Conservation (phyloP, 2,888 invertebrate genomes). For the Apamea sordens region DNA sequence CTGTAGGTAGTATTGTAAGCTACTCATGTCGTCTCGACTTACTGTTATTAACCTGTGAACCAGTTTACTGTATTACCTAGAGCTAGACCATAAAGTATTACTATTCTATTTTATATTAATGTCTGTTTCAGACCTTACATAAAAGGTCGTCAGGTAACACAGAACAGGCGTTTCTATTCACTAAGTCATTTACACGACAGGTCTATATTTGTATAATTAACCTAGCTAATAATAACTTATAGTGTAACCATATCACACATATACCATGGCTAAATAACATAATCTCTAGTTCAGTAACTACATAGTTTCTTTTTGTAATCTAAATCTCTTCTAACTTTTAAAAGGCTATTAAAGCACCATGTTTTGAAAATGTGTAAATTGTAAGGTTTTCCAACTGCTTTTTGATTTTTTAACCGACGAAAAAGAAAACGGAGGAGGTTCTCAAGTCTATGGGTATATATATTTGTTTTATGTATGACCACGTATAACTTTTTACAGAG, state of each 20-base stretch:
- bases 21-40: neutral
- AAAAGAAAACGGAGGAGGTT: too few species aligned
- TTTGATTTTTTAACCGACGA: too few species aligned
- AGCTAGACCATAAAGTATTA: neutral
- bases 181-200: neutral
- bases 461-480: too few species aligned
- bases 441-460: too few species aligned
- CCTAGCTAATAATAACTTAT: neutral
- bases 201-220: neutral
- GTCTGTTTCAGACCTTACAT: neutral
- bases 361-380: neutral
- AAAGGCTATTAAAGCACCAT: neutral
- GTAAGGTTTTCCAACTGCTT: neutral
- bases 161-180: conserved; percentile 5
- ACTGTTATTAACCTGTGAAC: neutral
- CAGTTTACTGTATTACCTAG: neutral
- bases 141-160: neutral
- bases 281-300: neutral
- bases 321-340: neutral
- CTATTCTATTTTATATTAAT: neutral
- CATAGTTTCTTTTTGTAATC: conserved; percentile 1
- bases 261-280: neutral
- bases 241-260: neutral
- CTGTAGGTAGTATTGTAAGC: neutral
- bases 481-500: too few species aligned